Evolutionary conservation across 2,888 invertebrate genomes (phyloP).

Genomic region (Spodoptera littoralis): DNA sequence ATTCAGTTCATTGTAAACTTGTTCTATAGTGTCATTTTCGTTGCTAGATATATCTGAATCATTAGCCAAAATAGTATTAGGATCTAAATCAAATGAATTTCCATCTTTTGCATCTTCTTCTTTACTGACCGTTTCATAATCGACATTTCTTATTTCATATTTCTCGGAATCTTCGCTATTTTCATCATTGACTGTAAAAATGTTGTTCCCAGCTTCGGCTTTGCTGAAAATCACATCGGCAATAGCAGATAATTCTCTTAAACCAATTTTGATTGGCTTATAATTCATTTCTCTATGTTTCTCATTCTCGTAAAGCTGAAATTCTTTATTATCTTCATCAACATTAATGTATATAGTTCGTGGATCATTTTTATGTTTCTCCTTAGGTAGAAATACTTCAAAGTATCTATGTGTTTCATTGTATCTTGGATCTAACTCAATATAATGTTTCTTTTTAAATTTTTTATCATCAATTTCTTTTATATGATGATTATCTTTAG

Average conservation of each 20-base stretch:
- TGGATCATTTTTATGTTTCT: slow-evolving; percentile 10
- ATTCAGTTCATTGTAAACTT: too few relatives aligned
- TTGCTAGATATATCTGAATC: too few relatives aligned
- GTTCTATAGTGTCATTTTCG: too few relatives aligned
- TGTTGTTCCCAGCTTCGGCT: too few relatives aligned
- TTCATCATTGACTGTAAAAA: too few relatives aligned
- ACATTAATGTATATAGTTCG: slow-evolving; percentile 36
- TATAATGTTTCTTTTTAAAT: slow-evolving; percentile 1
- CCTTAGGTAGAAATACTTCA: slow-evolving; percentile 30
- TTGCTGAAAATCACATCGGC: slow-evolving; percentile 17
- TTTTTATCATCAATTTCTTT: not conserved
- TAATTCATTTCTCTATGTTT: not conserved
- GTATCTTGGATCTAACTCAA: slow-evolving; percentile 4
- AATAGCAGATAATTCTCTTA: slow-evolving; percentile 21
- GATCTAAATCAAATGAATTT: too few relatives aligned
- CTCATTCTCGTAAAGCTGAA: slow-evolving; percentile 12
- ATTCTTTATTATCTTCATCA: slow-evolving; percentile 20
- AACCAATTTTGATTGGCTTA: slow-evolving; percentile 21
- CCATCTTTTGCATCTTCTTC: too few relatives aligned
- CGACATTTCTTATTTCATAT: too few relatives aligned
- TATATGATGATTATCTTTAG: not conserved
- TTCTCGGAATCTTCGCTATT: too few relatives aligned
- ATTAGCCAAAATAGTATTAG: too few relatives aligned
- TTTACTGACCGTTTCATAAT: too few relatives aligned
- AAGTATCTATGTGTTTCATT: slow-evolving; percentile 19